phyloP scores from a whole-genome alignment of 1,140 invertebrate species.

The Platyura marginata region DNA sequence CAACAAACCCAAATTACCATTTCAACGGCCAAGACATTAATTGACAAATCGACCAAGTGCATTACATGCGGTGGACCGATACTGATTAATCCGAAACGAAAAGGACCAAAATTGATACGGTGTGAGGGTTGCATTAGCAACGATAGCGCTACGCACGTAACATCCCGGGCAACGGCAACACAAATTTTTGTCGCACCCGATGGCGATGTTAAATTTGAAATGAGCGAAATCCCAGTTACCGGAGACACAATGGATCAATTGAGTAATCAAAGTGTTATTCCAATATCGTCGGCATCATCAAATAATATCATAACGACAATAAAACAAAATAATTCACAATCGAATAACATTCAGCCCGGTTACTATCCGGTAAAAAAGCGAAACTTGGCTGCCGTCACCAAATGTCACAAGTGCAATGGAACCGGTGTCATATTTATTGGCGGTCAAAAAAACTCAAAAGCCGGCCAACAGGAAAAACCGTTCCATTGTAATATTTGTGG shows the following conservation, averaged over 20 bases:
- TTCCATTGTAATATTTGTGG: constrained; percentile 77
- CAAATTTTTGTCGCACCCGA: constrained; percentile 45
- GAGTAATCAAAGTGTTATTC: constrained; percentile 28
- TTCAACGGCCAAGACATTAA: constrained; percentile 10
- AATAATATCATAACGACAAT: background rate
- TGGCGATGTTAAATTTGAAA: constrained; percentile 31
- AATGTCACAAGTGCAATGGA: constrained; percentile 73
- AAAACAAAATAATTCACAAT: background rate
- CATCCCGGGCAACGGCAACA: constrained; percentile 16
- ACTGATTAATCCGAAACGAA: constrained; percentile 31
- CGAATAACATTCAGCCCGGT: constrained; percentile 23
- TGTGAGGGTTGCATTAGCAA: constrained; percentile 36
- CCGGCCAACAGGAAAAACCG: constrained; percentile 46
- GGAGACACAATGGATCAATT: constrained; percentile 20
- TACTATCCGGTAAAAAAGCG: constrained; percentile 68
- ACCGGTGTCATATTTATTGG: constrained; percentile 70
- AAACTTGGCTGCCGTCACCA: constrained; percentile 61
- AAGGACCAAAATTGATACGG: constrained; percentile 35
- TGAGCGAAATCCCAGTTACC: constrained; percentile 26
- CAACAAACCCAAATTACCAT: constrained; percentile 10
- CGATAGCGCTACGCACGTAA: constrained; percentile 25
- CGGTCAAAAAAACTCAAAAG: constrained; percentile 10
- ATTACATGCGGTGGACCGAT: constrained; percentile 32
- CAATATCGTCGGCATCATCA: constrained; percentile 15
- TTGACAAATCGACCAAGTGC: constrained; percentile 27